Evolutionary conservation across 2,888 invertebrate species (phyloP).

Genomic region (Hydroisotoma schaefferi): DNA sequence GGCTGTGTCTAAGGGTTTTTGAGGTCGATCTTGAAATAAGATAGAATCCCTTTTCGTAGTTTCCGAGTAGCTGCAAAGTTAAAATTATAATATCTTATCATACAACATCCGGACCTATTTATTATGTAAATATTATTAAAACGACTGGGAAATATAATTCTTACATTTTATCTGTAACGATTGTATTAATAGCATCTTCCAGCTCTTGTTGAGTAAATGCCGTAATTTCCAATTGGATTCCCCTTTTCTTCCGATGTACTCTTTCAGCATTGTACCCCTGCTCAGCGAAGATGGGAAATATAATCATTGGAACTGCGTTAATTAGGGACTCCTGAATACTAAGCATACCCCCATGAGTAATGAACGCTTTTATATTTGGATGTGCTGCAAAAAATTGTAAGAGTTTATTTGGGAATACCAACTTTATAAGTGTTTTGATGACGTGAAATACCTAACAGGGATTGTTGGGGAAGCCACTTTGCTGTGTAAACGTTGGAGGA

Average conservation of each 20-base stretch:
- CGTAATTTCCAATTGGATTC: slow-evolving; percentile 34
- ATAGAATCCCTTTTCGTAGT: slow-evolving; percentile 12
- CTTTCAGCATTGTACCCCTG: slow-evolving; percentile 40
- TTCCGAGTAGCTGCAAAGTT: slow-evolving; percentile 14
- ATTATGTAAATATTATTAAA: no score
- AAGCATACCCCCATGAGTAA: slow-evolving; percentile 35
- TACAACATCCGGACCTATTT: no score
- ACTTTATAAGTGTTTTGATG: neutral
- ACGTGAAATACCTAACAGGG: slow-evolving; percentile 26
- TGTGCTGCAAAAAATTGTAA: slow-evolving; percentile 15
- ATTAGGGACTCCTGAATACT: slow-evolving; percentile 27
- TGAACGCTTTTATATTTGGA: slow-evolving; percentile 31
- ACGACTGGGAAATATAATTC: no score
- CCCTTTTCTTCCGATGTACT: slow-evolving; percentile 29
- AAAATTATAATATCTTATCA: neutral
- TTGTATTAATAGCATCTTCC: slow-evolving; percentile 23
- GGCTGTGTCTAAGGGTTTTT: slow-evolving; percentile 33
- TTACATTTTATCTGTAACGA: slow-evolving; percentile 37
- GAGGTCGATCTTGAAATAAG: slow-evolving; percentile 26
- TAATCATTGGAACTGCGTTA: slow-evolving; percentile 41
- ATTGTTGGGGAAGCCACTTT: slow-evolving; percentile 39
- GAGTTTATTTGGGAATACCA: neutral
- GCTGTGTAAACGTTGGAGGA: slow-evolving; percentile 31
- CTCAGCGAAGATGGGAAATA: slow-evolving; percentile 40
- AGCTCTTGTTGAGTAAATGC: slow-evolving; percentile 23